Evolutionary conservation across 1,140 invertebrate genomes (phyloP).

Genomic region (Neodiprion lecontei): DNA sequence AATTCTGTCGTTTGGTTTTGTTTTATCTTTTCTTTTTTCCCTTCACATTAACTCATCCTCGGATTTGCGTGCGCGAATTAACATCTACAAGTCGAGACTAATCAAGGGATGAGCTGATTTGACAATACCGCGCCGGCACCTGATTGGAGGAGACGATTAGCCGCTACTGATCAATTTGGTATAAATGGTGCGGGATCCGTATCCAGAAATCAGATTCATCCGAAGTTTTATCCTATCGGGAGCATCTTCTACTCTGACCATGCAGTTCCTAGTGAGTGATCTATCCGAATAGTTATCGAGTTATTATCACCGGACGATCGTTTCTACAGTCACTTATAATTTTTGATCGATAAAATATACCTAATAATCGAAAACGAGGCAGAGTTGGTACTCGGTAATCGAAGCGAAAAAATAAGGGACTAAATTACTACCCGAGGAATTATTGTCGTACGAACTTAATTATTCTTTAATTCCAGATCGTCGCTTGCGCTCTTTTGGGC

Average conservation of each 20-base stretch:
- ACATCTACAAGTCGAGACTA: too few species aligned
- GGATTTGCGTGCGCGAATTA: too few species aligned
- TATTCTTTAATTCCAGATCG: background rate
- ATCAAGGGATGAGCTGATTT: background rate
- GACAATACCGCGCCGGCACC: background rate
- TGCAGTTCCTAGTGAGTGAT: slow-evolving; percentile 1
- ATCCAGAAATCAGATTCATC: background rate
- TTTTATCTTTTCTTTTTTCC: too few species aligned
- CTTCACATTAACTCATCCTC: too few species aligned
- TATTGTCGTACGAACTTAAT: background rate
- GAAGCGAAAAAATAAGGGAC: too few species aligned
- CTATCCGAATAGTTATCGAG: too few species aligned
- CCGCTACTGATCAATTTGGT: background rate
- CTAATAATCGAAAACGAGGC: too few species aligned
- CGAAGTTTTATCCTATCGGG: background rate
- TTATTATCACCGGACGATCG: background rate
- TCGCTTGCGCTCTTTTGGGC: background rate
- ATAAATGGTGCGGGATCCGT: background rate
- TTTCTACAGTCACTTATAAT: too few species aligned
- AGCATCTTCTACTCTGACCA: background rate
- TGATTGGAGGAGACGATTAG: background rate
- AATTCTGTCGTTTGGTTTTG: too few species aligned
- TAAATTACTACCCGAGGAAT: too few species aligned
- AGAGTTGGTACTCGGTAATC: too few species aligned
- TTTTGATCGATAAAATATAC: too few species aligned